Percentiles rank a stretch among this genome's conserved stretches.
Conservation (phyloP, 1,140 invertebrate species). For the Prorops nasuta region DNA sequence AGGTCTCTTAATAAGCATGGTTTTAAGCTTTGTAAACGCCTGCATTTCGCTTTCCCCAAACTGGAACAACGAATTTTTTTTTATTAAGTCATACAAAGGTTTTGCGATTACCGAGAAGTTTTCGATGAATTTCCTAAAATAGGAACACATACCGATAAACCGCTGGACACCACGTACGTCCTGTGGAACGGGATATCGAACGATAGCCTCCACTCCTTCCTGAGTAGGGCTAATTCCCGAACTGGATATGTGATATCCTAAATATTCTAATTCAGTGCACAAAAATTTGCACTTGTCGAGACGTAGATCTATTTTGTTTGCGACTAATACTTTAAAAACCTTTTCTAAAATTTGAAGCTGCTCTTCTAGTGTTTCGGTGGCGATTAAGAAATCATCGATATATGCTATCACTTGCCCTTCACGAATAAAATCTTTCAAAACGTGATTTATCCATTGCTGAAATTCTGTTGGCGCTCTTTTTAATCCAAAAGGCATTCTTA, state of each 20-base stretch:
- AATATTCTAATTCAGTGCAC: slow-evolving; percentile 17
- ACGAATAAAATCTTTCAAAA: slow-evolving; percentile 20
- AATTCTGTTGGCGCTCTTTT: slow-evolving; percentile 17
- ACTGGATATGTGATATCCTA: slow-evolving; percentile 6
- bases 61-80: background rate
- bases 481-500: slow-evolving; percentile 36
- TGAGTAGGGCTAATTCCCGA: background rate
- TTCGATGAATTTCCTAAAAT: slow-evolving; percentile 1
- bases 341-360: background rate
- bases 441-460: slow-evolving; percentile 23
- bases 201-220: background rate
- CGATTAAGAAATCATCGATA: slow-evolving; percentile 17
- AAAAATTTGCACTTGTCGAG: background rate
- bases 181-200: background rate
- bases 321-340: background rate
- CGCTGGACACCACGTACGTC: background rate
- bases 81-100: slow-evolving; percentile 1
- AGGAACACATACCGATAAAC: background rate
- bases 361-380: background rate
- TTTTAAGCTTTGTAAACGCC: background rate
- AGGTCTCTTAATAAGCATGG: background rate
- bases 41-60: background rate
- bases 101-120: slow-evolving; percentile 2
- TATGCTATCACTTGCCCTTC: slow-evolving; percentile 8
- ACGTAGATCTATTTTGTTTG: background rate